Conservation (phyloP, 2,113 vertebrate genomes). For the Leucoraja erinaceus region DNA sequence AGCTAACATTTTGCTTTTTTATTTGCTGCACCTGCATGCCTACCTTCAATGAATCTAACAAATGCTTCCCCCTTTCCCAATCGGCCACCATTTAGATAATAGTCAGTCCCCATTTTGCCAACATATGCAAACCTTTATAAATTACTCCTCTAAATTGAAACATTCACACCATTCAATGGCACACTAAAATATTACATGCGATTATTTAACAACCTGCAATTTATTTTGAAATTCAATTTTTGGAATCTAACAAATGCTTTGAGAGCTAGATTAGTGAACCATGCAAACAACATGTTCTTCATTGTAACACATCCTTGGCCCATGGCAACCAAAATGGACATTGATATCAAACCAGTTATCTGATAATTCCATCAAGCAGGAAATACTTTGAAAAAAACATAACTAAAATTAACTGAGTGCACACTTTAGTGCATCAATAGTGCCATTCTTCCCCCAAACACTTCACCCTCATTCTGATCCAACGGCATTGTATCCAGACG, state of each 20-base stretch:
- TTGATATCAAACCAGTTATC: background rate
- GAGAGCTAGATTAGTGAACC: too few species aligned
- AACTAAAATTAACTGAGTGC: background rate
- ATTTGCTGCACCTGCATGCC: too few species aligned
- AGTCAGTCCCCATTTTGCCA: too few species aligned
- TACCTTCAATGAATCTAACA: too few species aligned
- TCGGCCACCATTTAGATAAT: too few species aligned
- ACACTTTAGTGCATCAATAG: background rate
- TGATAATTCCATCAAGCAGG: background rate
- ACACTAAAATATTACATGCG: background rate
- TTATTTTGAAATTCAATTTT: too few species aligned
- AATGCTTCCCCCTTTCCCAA: too few species aligned
- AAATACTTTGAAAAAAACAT: background rate
- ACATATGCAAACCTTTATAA: constrained; percentile 8
- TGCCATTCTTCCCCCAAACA: background rate
- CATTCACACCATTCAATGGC: background rate
- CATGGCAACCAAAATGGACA: background rate
- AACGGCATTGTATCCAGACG: background rate
- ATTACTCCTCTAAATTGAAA: background rate
- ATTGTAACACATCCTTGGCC: background rate
- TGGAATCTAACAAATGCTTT: too few species aligned
- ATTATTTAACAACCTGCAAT: background rate
- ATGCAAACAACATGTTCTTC: too few species aligned
- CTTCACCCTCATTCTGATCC: background rate
- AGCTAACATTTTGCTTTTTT: too few species aligned